Conservation (phyloP, 2,797 vertebrate species). For the Anolis apletophallus region DNA sequence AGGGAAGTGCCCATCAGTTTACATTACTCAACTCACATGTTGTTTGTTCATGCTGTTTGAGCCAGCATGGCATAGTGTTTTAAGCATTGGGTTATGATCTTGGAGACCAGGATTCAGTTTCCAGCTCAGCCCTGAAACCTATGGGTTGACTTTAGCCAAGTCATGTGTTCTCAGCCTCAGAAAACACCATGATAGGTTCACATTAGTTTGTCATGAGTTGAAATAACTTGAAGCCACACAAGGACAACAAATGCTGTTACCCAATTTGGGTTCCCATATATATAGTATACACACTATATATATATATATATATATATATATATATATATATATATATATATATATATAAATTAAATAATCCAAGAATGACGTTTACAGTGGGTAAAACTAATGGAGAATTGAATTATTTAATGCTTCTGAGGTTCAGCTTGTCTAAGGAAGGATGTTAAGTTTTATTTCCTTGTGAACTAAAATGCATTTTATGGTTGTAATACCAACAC, state of each 20-base stretch:
- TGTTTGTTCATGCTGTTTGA: background rate
- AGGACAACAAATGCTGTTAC: background rate
- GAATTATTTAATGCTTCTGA: background rate
- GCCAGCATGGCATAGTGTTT: no score
- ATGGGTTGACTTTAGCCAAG: no score
- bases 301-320: no score
- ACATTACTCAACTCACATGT: background rate
- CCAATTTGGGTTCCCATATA: no score
- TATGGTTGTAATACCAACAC: background rate
- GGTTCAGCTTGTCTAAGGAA: background rate
- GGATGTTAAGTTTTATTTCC: constrained; percentile 5
- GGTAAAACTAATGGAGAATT: background rate
- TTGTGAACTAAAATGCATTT: constrained; percentile 6
- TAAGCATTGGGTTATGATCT: no score
- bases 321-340: no score
- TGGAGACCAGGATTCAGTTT: no score
- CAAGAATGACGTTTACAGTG: background rate
- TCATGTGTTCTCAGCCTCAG: no score
- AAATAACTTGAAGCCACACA: no score
- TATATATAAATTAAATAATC: background rate
- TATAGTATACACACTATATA: background rate
- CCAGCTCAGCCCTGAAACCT: no score
- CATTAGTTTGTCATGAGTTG: no score
- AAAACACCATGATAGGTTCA: no score
- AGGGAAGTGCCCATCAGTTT: background rate